A percentile compares a stretch with the other conserved stretches of the same genome.
Evolutionary conservation across 2,888 invertebrate species (phyloP).

Genomic region (Xanthorhoe spadicearia): DNA sequence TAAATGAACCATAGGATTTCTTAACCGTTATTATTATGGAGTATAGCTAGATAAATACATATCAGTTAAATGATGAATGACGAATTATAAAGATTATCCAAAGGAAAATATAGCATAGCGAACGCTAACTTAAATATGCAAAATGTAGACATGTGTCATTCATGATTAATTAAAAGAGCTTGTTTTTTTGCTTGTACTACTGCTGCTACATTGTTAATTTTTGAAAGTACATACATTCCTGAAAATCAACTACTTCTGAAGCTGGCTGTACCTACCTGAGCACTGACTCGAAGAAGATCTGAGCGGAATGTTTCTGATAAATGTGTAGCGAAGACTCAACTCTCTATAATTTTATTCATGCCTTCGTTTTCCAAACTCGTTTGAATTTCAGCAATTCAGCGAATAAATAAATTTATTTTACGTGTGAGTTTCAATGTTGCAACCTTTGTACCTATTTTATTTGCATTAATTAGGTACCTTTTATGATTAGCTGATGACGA

Average conservation of each 20-base stretch:
- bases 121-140: too few species aligned
- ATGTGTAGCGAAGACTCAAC: conserved; percentile 14
- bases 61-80: too few species aligned
- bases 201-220: background rate
- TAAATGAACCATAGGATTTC: too few species aligned
- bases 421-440: background rate
- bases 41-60: too few species aligned
- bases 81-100: too few species aligned
- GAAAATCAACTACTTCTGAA: background rate
- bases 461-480: background rate
- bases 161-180: too few species aligned
- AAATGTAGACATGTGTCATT: too few species aligned
- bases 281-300: conserved; percentile 6
- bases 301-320: conserved; percentile 20
- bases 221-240: background rate
- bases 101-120: too few species aligned
- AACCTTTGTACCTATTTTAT: background rate
- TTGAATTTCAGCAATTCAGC: conserved; percentile 19
- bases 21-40: too few species aligned
- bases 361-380: conserved; percentile 9
- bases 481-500: background rate
- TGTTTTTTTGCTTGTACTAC: too few species aligned
- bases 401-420: background rate
- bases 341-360: conserved; percentile 15
- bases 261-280: conserved; percentile 15